Conservation (phyloP, 1,140 invertebrate species). For the Globodera ellingtonae region DNA sequence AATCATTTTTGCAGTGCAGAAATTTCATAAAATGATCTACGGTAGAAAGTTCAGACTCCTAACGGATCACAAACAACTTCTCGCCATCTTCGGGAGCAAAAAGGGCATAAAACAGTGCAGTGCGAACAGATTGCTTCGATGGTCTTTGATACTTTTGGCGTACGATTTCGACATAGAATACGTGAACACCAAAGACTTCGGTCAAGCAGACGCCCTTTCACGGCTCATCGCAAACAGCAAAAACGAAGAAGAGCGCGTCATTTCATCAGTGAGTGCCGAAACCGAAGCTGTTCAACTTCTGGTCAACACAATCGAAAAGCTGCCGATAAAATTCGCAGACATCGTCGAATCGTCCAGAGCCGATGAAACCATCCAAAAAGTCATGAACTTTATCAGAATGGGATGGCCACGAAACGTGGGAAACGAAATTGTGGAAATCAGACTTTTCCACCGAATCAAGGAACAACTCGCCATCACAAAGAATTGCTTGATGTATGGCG, state of each 20-base stretch:
- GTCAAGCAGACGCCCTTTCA: too few species aligned
- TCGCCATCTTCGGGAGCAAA: slow-evolving; percentile 29
- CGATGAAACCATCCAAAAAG: not conserved
- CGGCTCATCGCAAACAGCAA: too few species aligned
- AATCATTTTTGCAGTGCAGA: not conserved
- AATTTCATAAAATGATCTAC: slow-evolving; percentile 67
- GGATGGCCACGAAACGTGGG: not conserved
- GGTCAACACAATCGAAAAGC: too few species aligned
- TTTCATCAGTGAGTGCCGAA: too few species aligned
- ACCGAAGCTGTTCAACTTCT: not conserved
- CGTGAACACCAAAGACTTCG: slow-evolving; percentile 46
- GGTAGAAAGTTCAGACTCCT: slow-evolving; percentile 67
- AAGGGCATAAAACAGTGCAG: not conserved
- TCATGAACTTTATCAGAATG: not conserved
- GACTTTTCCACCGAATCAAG: not conserved
- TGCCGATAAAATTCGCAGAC: not conserved
- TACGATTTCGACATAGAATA: slow-evolving; percentile 66
- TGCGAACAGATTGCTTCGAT: not conserved
- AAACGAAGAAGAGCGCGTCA: too few species aligned
- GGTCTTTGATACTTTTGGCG: slow-evolving; percentile 41
- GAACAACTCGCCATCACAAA: not conserved
- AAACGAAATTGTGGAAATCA: not conserved
- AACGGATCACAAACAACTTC: slow-evolving; percentile 69
- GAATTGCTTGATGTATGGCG: not conserved
- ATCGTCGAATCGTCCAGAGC: not conserved